Base-by-base conservation (phyloP, 1,140 invertebrate genomes). In the Lasioglossum albipes region DNA sequence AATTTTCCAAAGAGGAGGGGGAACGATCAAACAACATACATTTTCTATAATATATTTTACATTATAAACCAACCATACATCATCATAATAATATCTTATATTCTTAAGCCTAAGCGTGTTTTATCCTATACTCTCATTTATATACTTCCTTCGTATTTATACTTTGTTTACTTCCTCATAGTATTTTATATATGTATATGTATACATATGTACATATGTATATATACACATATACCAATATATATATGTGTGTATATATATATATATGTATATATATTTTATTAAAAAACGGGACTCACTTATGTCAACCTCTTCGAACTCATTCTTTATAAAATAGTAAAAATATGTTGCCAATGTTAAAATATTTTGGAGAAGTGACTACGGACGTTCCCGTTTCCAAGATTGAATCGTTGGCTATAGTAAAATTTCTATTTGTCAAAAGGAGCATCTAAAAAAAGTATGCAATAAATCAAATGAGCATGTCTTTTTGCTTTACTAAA, bases 1-100 rank as follows among this genome's bases (percentile, higher is more conserved):
- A 22, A n/a, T 9, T 13, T 16, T 22, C 2, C 9, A 13, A 36
- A 20, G 18, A 0, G 31, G 57, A 57, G 10, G 31, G 31, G 52
- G 18, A 79, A 84, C 49, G 6, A 67, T 75, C 85, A 75, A 82
- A 85, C 68, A 70, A 42, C 69, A 81, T 93, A 93, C 92, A 93
- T 93, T 93, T 93, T 92, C 92, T 93, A 93, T 93, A 93, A 93
- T 93, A 93, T 93, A 93, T 93, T 93, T 92, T 93, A 93, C 92
- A 93, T 93, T 93, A 93, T 93, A 93, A 93, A 92, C 91, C 92
- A 93, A 93, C 91, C 92, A 92, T 93, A 93, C 91, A 93, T 92
- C 88, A 91, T 92, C 91, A 93, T 93, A 91, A 92, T 92, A 92
- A 91, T 93, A 93, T 92, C 88, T 92, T 93, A 92, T 92, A 87